These are phyloP conservation scores for Megalops cyprinoides DNA, from an alignment of 2,797 vertebrate genomes.

Conservation along the genomic window DNA sequence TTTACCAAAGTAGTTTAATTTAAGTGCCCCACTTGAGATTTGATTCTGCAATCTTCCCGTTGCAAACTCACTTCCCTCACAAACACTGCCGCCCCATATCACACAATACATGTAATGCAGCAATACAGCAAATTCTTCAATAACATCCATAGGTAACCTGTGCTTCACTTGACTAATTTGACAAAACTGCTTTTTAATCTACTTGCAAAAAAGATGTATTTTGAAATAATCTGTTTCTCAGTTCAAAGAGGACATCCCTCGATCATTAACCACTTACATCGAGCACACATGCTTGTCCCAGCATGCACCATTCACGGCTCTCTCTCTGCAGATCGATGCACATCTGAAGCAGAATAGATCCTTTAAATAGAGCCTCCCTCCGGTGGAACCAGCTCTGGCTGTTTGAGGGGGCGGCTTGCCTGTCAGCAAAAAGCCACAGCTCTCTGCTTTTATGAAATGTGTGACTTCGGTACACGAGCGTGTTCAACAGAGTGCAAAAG, in stretches of 20 bases:
- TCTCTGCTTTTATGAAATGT: slow-evolving; percentile 13
- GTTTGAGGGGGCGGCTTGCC: background rate
- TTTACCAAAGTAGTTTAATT: background rate
- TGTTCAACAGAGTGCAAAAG: background rate
- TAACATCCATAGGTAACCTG: background rate
- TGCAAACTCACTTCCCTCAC: background rate
- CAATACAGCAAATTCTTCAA: slow-evolving; percentile 31
- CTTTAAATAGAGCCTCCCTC: background rate
- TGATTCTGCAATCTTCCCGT: background rate
- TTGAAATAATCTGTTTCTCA: background rate
- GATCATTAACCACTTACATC: background rate
- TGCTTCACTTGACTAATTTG: background rate
- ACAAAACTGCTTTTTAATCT: background rate
- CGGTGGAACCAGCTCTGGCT: background rate
- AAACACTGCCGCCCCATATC: background rate
- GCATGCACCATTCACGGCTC: background rate
- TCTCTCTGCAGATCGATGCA: background rate
- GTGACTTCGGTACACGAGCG: slow-evolving; percentile 6
- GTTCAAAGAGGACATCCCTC: background rate
- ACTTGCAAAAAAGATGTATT: background rate
- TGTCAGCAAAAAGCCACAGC: background rate
- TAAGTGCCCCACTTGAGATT: background rate
- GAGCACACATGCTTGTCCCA: background rate
- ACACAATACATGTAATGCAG: background rate
- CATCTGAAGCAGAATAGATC: background rate